Base-by-base conservation (phyloP, 2,113 vertebrate species). In the Lipotes vexillifer region DNA sequence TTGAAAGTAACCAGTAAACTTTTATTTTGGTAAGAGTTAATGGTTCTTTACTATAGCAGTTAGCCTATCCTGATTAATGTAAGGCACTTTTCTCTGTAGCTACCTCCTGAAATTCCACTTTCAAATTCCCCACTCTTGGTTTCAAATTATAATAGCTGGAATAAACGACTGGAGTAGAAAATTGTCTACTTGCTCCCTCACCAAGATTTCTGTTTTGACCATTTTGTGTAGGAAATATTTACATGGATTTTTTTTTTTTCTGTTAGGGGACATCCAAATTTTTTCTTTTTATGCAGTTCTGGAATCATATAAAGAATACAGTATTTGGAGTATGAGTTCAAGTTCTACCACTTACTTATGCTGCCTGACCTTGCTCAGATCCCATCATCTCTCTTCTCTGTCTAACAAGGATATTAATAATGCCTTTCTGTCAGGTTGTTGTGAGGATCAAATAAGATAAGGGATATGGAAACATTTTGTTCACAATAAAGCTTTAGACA, bases 361-460 rank as follows among this genome's bases (percentile, higher is more conserved):
- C 33, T 1, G 5, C 27, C 74, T 87, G 74, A 95, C 63, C 94
- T 93, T 68, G 80, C 44, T 68, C 11, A 92, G 92, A 75, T 80
- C 20, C 82, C 68, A 38, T 52, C 84, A 92, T 88, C 80, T 72
- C 65, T 83, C 63, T 41, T 71, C 78, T 68, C 96, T 94, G 93
- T 95, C 96, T 65, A 83, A 75, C 41, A 61, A 95, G 90, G 89
- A 96, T 93, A 96, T 97, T 96, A 97, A 96, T 96, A 96, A 90
- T 49, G 17, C 52, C 49, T 94, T 83, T 78, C 41, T 65, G 93
- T 84, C 92, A 80, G 68, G 86, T 90, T 87, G 68, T 69, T 72
- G 59, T 72, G 71, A 96, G 69, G 89, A 93, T 97, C 92, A 93
- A 93, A 87, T 75, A 92, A 95, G 97, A 97, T 97, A 97, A 96